Percentiles rank a stretch among this genome's conserved stretches.
Evolutionary conservation across 2,113 vertebrate genomes (phyloP).

Genomic region (Todiramphus saurophagus): DNA sequence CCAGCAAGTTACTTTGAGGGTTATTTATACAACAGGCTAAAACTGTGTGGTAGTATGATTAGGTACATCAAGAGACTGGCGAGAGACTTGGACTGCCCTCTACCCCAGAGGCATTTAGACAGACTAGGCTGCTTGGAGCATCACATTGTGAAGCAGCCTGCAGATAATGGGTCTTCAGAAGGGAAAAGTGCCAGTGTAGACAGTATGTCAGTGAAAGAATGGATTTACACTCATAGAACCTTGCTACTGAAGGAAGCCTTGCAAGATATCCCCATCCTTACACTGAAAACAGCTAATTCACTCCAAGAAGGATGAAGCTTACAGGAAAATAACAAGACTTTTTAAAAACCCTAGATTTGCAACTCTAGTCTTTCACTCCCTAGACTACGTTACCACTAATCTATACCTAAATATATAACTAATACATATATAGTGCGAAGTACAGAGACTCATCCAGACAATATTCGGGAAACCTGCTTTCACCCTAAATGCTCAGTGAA

Average conservation of each 20-base stretch:
- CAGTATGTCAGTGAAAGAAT: neutral
- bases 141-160: fast-evolving
- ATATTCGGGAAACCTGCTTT: neutral
- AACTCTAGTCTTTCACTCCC: neutral
- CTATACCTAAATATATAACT: neutral
- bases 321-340: neutral
- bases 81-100: neutral
- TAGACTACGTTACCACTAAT: neutral
- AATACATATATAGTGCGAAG: neutral
- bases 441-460: neutral
- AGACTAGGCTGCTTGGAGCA: neutral
- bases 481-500: neutral
- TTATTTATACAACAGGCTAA: neutral
- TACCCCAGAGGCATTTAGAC: neutral
- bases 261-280: neutral
- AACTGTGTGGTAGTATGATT: neutral
- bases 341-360: neutral
- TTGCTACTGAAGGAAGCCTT: neutral
- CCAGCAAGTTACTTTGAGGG: neutral
- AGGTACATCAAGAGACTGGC: neutral
- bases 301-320: neutral
- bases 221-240: neutral
- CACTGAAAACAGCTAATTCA: neutral
- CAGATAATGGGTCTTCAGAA: neutral
- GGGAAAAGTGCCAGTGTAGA: neutral